Evolutionary conservation across 2,888 invertebrate species (phyloP), one percentile per base, ranked within the genome.

Genomic region (Altica lythri): DNA sequence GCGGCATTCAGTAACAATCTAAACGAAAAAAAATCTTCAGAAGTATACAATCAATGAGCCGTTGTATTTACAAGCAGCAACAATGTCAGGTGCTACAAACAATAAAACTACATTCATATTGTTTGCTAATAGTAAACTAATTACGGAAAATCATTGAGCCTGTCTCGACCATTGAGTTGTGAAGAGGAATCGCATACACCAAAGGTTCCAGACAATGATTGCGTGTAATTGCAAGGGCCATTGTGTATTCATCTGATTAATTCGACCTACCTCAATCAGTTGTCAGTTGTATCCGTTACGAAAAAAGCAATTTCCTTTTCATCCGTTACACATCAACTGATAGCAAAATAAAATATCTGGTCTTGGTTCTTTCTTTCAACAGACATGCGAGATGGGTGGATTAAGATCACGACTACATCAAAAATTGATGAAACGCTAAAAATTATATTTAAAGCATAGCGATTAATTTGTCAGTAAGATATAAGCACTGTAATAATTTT

Each of bases 201-300:
- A 49, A 35, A 49, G 53, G 55, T 51, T 53, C 22, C 46, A 43
- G 51, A 60, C 60, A 60, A 60, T 60, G 55, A 57, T 44, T 18
- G 50, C 34, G 40, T 37, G 59, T 56, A 62, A 57, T 60, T 60
- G 54, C 60, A 52, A 55, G 47, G 48, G 53, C 56, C 58, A 68
- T 67, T 67, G 65, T 60, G 55, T 59, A 56, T 61, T 53, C 61
- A 60, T 64, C 63, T 63, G 67, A 67, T 68, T 65, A 64, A 60
- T 57, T 52, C 53, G 68, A 67, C 69, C 69, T 69, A 61, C 69
- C 69, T 65, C 69, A 66, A 68, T 67, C 61, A 55, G 58, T 54
- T 68, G 67, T 62, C 69, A 65, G 65, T 66, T 65, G 62, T 62
- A 68, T 69, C 68, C 68, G 67, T 55, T 63, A 48, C 29, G 55